Evolutionary conservation across 2,797 vertebrate genomes (phyloP).

Genomic region (Tapirus indicus): DNA sequence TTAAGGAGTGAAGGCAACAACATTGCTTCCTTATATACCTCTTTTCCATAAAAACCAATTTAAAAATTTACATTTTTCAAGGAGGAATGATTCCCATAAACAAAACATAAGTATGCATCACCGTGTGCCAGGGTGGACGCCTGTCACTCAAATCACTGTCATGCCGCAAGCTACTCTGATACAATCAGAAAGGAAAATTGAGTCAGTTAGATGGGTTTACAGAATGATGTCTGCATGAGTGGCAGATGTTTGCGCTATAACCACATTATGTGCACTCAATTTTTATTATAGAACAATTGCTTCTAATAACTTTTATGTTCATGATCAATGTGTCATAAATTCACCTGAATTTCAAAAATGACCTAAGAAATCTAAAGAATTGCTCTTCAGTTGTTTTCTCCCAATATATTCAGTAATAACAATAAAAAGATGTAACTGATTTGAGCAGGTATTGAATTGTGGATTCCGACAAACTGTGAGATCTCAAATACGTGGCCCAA

Average conservation of each 20-base stretch:
- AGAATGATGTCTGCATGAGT: conserved; percentile 82
- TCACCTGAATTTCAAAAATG: conserved; percentile 61
- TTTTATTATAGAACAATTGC: conserved; percentile 87
- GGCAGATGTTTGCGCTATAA: conserved; percentile 86
- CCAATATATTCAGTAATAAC: conserved; percentile 71
- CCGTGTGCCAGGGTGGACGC: neutral
- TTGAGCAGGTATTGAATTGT: conserved; percentile 81
- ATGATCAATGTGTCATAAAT: conserved; percentile 83
- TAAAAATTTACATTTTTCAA: conserved; percentile 85
- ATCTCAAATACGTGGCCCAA: conserved; percentile 77
- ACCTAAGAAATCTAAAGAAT: conserved; percentile 47
- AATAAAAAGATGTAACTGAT: conserved; percentile 71
- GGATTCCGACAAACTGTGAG: conserved; percentile 75
- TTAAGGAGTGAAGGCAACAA: conserved; percentile 73
- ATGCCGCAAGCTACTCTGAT: conserved; percentile 77
- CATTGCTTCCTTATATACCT: conserved; percentile 43
- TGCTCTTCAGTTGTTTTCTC: neutral
- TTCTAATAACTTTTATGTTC: conserved; percentile 86
- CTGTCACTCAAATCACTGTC: conserved; percentile 87
- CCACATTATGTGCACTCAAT: conserved; percentile 79
- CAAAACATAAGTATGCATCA: conserved; percentile 81
- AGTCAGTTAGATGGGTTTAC: conserved; percentile 83
- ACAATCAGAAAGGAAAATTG: conserved; percentile 84
- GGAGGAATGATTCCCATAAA: conserved; percentile 77
- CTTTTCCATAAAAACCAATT: conserved; percentile 84